Percentiles rank a stretch among this genome's conserved stretches.
These are phyloP conservation scores for Semicossyphus pulcher DNA, from an alignment of 2,113 vertebrate genomes.

Conservation along the genomic window DNA sequence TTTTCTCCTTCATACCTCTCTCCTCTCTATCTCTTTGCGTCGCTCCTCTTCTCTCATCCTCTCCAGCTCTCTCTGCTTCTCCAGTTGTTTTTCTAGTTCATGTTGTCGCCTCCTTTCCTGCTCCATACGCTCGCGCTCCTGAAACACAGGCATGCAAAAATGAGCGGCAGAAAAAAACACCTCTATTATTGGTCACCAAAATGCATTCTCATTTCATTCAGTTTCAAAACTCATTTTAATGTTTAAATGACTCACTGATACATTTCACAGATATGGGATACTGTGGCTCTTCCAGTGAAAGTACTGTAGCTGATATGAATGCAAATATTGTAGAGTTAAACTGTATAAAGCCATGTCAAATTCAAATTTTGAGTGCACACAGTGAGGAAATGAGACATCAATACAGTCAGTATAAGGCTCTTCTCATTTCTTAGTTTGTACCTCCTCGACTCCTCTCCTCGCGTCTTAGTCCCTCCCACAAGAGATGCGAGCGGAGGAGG, in stretches of 20 bases:
- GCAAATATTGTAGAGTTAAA: neutral
- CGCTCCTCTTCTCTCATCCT: slow-evolving; percentile 91
- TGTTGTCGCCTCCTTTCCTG: slow-evolving; percentile 93
- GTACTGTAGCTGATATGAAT: neutral
- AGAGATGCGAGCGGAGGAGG: no score
- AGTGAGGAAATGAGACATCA: neutral
- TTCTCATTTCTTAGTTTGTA: no score
- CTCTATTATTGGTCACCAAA: neutral
- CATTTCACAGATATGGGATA: neutral
- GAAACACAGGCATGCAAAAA: slow-evolving; percentile 1
- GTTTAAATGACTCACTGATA: neutral
- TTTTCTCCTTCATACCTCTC: slow-evolving; percentile 67
- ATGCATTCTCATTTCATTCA: neutral
- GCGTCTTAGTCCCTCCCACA: no score
- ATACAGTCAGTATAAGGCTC: neutral
- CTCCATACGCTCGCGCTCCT: slow-evolving; percentile 92
- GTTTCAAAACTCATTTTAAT: neutral
- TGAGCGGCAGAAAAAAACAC: neutral
- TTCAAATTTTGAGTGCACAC: neutral
- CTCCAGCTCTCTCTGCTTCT: slow-evolving; percentile 92
- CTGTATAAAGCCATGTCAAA: neutral
- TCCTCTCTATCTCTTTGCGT: slow-evolving; percentile 78
- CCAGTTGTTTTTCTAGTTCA: slow-evolving; percentile 93
- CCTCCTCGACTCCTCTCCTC: no score
- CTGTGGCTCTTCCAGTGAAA: neutral